Evolutionary conservation across 2,113 vertebrate genomes (phyloP), one percentile per base, ranked within the genome.

Genomic region (Oryzias celebensis): DNA sequence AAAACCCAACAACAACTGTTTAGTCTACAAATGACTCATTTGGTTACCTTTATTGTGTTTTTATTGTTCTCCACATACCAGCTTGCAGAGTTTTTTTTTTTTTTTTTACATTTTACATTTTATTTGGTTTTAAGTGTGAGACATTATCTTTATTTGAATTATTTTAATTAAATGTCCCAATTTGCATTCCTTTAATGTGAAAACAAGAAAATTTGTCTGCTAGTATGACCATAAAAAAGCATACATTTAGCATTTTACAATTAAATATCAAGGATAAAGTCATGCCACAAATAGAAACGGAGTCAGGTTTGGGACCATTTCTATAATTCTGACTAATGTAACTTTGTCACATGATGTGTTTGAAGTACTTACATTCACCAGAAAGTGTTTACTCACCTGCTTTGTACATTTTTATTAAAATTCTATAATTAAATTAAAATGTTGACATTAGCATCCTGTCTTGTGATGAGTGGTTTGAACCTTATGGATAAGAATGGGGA

Each of bases 131-230:
- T 12, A 31, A 8, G 61, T 28, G 48, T 67, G 22, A 56, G 26
- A 69, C 26, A 55, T 69, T 61, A 59, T 16, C 61, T 63, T 12
- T 61, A 49, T 58, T 60, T 50, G 13, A 50, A 41, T 53, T 60
- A 14, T 50, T 65, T 23, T 75, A 56, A 78, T 48, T 52, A 69
- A 7, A 62, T 81, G 81, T 62, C 71, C 48, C 59, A 71, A 66
- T 59, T 78, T 82, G 78, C 87, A 87, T 89, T 89, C 83, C 86
- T 81, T 74, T 59, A 65, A 53, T 48, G 71, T 64, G 62, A 52
- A 15, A 67, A 65, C 7, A 60, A 17, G 26, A 51, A 22, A 41
- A 24, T 69, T 56, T 62, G 47, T 68, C 49, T 72, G 48, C 62
- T 58, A 52, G 55, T 68, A 57, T 52, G 24, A 52, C 12, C 47